These are phyloP conservation scores for Guaruba guarouba DNA, from an alignment of 2,113 vertebrate species.

Conservation along the genomic window DNA sequence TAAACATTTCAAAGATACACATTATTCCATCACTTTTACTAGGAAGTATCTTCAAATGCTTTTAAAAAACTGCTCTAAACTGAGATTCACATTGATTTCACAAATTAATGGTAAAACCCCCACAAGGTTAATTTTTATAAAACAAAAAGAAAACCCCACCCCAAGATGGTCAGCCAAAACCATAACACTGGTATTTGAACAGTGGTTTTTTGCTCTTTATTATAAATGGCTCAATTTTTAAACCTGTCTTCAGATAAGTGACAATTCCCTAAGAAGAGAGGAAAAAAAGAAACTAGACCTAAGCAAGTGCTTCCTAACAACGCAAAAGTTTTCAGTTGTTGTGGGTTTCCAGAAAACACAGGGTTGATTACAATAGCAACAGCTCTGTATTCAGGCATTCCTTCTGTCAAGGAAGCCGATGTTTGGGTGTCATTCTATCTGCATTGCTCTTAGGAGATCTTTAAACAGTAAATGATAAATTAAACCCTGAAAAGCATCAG, in stretches of 20 bases:
- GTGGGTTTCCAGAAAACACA: neutral
- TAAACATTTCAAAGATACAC: neutral
- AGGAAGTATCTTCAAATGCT: neutral
- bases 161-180: neutral
- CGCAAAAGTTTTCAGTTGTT: neutral
- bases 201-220: neutral
- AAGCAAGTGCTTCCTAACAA: neutral
- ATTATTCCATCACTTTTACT: neutral
- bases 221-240: neutral
- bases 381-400: neutral
- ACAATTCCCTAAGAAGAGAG: neutral
- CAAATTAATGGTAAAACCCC: neutral
- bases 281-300: neutral
- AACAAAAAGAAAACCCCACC: neutral
- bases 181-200: neutral
- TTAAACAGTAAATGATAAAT: neutral
- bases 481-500: neutral
- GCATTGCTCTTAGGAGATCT: neutral
- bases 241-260: neutral
- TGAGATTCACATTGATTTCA: neutral
- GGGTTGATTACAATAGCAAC: neutral
- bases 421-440: neutral
- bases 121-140: neutral
- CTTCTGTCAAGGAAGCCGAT: neutral
- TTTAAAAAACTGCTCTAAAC: neutral